Conservation (phyloP, 2,113 vertebrate species). For the Apteryx owenii region DNA sequence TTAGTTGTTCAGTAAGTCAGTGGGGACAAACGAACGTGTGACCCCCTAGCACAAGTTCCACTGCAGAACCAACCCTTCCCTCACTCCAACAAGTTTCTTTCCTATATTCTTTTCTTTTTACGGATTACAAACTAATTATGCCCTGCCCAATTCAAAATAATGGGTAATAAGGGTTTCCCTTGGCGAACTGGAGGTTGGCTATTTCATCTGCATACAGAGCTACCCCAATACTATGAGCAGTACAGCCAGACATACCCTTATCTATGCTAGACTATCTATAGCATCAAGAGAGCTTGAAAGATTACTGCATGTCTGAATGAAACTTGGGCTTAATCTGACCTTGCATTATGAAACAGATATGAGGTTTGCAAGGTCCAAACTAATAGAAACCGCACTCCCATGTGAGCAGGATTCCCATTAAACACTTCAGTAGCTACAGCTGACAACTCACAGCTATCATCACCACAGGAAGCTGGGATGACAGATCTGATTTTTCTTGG, state of each 20-base stretch:
- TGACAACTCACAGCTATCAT: not conserved
- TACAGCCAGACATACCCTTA: not conserved
- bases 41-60: not conserved
- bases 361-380: not conserved
- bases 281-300: not conserved
- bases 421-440: not conserved
- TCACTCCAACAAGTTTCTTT: not conserved
- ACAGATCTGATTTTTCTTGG: not conserved
- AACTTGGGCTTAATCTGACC: not conserved
- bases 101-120: not conserved
- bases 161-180: not conserved
- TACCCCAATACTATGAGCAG: not conserved
- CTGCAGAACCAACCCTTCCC: not conserved
- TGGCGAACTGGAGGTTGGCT: not conserved
- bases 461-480: not conserved
- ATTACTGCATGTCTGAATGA: not conserved
- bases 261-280: not conserved
- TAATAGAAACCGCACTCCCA: not conserved
- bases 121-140: not conserved
- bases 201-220: not conserved
- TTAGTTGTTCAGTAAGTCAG: not conserved
- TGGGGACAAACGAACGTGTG: not conserved
- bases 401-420: not conserved
- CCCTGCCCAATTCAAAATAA: not conserved
- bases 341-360: not conserved